phyloP scores from a whole-genome alignment of 2,888 invertebrate species.

The Mythimna impura region DNA sequence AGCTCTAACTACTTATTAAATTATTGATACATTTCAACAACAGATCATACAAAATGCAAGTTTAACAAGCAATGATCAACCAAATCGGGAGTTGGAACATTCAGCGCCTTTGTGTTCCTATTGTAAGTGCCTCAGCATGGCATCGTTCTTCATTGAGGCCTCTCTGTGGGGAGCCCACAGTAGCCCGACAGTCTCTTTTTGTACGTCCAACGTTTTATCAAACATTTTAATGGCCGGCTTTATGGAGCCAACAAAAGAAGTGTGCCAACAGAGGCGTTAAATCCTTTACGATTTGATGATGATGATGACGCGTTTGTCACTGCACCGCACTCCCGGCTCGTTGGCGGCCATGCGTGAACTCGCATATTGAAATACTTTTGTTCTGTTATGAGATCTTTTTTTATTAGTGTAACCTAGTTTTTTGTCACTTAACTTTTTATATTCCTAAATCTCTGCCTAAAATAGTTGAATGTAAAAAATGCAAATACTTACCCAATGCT shows the following conservation, averaged over 20 bases:
- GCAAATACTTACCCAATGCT: conserved; percentile 57
- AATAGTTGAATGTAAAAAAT: conserved; percentile 20
- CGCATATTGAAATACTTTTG: conserved; percentile 67
- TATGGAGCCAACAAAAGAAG: conserved; percentile 89
- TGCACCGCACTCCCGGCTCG: conserved; percentile 76
- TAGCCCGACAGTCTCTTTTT: conserved; percentile 88
- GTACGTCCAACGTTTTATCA: conserved; percentile 88
- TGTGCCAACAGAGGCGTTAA: conserved; percentile 90
- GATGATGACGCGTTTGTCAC: conserved; percentile 88
- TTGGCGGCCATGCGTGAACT: conserved; percentile 77
- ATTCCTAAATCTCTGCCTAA: not conserved
- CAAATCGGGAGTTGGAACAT: conserved; percentile 78
- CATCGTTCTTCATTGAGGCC: conserved; percentile 81
- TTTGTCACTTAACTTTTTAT: conserved; percentile 36
- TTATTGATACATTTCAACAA: conserved; percentile 64
- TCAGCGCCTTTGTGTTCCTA: conserved; percentile 73
- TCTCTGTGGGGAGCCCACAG: conserved; percentile 86
- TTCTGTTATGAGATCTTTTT: conserved; percentile 57
- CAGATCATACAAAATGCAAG: conserved; percentile 64
- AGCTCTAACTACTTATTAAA: conserved; percentile 52
- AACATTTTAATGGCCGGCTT: conserved; percentile 90
- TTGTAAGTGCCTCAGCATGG: conserved; percentile 84
- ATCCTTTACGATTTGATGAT: conserved; percentile 90
- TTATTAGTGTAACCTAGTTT: conserved; percentile 31
- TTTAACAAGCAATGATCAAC: conserved; percentile 79